Evolutionary conservation across 2,797 vertebrate genomes (phyloP), one percentile per base, ranked within the genome.

Genomic region (Falco novaeseelandiae): DNA sequence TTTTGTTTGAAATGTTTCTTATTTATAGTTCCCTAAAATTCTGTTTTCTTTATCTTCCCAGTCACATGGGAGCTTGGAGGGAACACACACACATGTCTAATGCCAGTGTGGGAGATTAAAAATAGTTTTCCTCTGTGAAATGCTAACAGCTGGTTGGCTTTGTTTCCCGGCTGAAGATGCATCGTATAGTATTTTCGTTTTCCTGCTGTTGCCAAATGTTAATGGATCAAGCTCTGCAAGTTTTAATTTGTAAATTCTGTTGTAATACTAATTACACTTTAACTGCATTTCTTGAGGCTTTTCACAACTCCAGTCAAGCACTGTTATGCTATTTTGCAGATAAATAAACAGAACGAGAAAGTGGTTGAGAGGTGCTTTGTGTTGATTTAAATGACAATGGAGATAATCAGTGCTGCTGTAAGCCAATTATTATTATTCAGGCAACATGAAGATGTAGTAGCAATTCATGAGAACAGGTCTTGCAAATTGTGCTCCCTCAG

Each of bases 11-110:
- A 95, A 72, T 87, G 16, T 32, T 97, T 89, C 79, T 29, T 94
- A 71, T 96, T 96, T 97, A 96, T 93, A 77, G 90, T 97, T 97
- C 95, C 73, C 87, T 93, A 42, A 87, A 94, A 89, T 90, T 85
- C 73, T 84, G 78, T 84, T 90, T 87, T 93, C 84, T 96, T 87
- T 89, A 76, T 94, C 88, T 95, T 87, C 74, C 34, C 48, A 79
- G 81, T 95, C 84, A 44, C 95, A 61, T 79, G 96, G 85, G 96
- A 94, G 46, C 69, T 77, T 49, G 40, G 70, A 96, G 83, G 78
- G 96, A 97, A 88, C 81, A 90, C 54, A 80, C 82, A 86, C 69
- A 20, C 69, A 52, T 90, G 76, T 90, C 40, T 80, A 86, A 74
- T 78, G 96, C 85, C 93, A 94, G 57, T 26, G 49, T 38, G 89